Conservation (phyloP, 2,113 vertebrate species). For the Nothoprocta perdicaria region DNA sequence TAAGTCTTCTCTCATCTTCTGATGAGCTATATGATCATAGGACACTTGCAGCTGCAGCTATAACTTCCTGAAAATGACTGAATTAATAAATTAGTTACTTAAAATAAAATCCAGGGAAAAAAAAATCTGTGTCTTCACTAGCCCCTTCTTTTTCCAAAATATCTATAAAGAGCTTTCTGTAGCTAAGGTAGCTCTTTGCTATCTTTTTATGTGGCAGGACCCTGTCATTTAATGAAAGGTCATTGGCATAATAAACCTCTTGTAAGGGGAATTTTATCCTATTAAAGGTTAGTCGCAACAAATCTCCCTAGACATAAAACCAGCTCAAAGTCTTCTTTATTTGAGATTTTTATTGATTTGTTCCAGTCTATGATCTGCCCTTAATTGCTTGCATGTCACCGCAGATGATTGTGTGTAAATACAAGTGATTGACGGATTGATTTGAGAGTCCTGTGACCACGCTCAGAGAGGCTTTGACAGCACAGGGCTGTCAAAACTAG, state of each 20-base stretch:
- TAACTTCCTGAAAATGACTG: neutral
- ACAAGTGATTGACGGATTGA: neutral
- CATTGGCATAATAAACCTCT: neutral
- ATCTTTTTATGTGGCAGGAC: neutral
- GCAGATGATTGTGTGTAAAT: constrained; percentile 14
- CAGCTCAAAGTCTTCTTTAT: constrained; percentile 33
- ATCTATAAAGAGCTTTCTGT: neutral
- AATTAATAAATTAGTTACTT: neutral
- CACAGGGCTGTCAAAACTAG: neutral
- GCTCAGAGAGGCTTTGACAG: constrained; percentile 12
- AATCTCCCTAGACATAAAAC: constrained; percentile 30
- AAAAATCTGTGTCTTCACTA: neutral
- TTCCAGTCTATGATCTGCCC: neutral
- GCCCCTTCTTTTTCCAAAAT: neutral
- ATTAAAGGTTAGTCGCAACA: constrained; percentile 26
- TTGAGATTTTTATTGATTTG: neutral
- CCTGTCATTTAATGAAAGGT: constrained; percentile 29
- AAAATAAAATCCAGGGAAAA: neutral
- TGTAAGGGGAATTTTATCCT: constrained; percentile 42
- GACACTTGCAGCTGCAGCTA: neutral
- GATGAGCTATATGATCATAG: neutral
- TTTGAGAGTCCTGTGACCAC: constrained; percentile 23
- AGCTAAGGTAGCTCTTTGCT: neutral
- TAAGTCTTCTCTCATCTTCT: neutral
- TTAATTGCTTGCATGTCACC: constrained; percentile 10